phyloP scores from a whole-genome alignment of 2,888 invertebrate genomes.

The Octonoba sinensis region DNA sequence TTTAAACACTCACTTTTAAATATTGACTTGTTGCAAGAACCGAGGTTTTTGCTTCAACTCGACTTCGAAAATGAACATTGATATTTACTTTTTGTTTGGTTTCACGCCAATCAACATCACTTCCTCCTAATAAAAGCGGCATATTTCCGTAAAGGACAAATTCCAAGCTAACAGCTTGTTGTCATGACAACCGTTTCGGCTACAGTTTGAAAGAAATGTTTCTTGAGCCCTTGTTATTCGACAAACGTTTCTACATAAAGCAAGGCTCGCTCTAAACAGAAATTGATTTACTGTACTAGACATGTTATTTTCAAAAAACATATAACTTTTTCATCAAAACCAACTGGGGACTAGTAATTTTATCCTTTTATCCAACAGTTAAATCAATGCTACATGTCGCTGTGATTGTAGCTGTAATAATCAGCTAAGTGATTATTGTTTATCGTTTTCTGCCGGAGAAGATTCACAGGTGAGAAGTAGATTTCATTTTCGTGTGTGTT shows the following conservation, averaged over 20 bases:
- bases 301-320: no score
- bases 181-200: slow-evolving; percentile 6
- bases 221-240: no score
- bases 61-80: slow-evolving; percentile 24
- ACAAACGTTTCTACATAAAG: no score
- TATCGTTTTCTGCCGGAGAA: background rate
- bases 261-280: no score
- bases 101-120: slow-evolving; percentile 40
- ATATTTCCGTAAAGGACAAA: background rate
- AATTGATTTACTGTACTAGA: no score
- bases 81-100: slow-evolving; percentile 33
- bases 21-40: slow-evolving; percentile 29
- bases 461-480: background rate
- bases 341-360: no score
- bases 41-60: slow-evolving; percentile 28
- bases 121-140: slow-evolving; percentile 36
- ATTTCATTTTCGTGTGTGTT: background rate
- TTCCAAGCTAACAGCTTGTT: background rate
- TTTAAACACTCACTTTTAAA: slow-evolving; percentile 45
- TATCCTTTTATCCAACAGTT: no score
- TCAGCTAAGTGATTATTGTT: background rate
- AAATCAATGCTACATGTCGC: no score
- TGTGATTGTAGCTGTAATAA: no score
- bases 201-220: background rate
- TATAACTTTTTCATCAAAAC: no score